Percentiles rank a stretch among this genome's conserved stretches.
Conservation (phyloP, 2,888 invertebrate genomes). For the Anodontia alba region DNA sequence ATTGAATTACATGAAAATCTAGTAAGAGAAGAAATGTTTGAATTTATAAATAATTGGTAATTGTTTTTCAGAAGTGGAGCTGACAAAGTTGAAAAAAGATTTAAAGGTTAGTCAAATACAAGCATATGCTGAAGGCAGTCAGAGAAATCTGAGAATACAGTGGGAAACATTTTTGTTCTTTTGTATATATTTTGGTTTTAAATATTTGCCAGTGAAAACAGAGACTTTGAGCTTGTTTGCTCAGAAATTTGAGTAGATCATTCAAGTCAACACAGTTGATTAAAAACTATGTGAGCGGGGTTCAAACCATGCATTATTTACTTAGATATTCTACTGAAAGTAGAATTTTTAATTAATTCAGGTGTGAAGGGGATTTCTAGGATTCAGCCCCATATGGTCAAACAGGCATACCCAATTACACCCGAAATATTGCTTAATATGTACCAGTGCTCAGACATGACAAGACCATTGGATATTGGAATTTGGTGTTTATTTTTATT, state of each 20-base stretch:
- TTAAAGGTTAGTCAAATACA: neutral
- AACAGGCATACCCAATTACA: neutral
- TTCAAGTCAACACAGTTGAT: slow-evolving; percentile 20
- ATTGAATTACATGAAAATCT: neutral
- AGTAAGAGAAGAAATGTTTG: neutral
- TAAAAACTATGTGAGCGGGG: slow-evolving; percentile 22
- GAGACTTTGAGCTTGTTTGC: slow-evolving; percentile 13
- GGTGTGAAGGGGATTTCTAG: neutral
- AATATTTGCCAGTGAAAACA: neutral
- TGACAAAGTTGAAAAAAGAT: neutral
- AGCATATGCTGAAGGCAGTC: slow-evolving; percentile 2
- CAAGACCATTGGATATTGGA: neutral
- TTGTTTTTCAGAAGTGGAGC: slow-evolving; percentile 9
- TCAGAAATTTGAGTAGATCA: slow-evolving; percentile 22
- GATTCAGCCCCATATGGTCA: neutral
- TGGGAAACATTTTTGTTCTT: neutral
- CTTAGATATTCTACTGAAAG: neutral
- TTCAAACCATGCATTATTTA: neutral
- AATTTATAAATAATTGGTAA: slow-evolving; percentile 1
- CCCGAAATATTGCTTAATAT: neutral
- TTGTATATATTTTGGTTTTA: slow-evolving; percentile 22
- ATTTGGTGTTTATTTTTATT: neutral
- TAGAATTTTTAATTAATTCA: neutral
- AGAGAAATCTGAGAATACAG: slow-evolving; percentile 11
- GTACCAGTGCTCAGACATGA: neutral